Evolutionary conservation across 2,113 vertebrate genomes (phyloP).

Genomic region (Sphyrna mokarran): DNA sequence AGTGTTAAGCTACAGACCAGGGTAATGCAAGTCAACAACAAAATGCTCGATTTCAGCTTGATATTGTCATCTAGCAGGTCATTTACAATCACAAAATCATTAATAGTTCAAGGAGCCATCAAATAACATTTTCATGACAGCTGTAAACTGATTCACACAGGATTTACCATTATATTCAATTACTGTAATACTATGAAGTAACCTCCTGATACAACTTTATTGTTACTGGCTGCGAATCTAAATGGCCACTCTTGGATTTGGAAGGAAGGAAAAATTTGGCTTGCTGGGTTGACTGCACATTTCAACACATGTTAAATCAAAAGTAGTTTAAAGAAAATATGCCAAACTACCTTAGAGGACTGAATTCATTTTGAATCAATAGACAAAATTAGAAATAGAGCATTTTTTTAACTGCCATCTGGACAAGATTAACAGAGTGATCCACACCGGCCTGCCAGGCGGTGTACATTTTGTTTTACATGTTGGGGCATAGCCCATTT

Average conservation of each 20-base stretch:
- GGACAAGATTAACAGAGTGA: too few relatives aligned
- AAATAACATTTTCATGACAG: constrained; percentile 6
- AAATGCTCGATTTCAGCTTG: not conserved
- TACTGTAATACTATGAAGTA: not conserved
- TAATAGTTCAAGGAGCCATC: not conserved
- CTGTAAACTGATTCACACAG: not conserved
- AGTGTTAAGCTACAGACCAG: not conserved
- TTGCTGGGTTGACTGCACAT: not conserved
- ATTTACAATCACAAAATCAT: not conserved
- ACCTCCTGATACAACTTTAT: not conserved
- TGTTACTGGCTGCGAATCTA: not conserved
- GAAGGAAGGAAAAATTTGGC: not conserved
- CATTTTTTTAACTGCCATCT: too few relatives aligned
- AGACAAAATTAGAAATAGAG: not conserved
- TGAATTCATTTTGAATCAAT: not conserved
- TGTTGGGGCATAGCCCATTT: too few relatives aligned
- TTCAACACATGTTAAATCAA: not conserved
- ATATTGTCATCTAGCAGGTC: not conserved
- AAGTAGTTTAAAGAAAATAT: not conserved
- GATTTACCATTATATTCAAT: not conserved
- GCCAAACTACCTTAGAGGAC: not conserved
- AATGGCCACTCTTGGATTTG: not conserved
- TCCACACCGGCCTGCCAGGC: too few relatives aligned
- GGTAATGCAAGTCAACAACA: not conserved
- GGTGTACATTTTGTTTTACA: too few relatives aligned